Percentiles rank a stretch among this genome's conserved stretches.
Conservation (phyloP, 2,113 vertebrate species). For the Neoarius graeffei region DNA sequence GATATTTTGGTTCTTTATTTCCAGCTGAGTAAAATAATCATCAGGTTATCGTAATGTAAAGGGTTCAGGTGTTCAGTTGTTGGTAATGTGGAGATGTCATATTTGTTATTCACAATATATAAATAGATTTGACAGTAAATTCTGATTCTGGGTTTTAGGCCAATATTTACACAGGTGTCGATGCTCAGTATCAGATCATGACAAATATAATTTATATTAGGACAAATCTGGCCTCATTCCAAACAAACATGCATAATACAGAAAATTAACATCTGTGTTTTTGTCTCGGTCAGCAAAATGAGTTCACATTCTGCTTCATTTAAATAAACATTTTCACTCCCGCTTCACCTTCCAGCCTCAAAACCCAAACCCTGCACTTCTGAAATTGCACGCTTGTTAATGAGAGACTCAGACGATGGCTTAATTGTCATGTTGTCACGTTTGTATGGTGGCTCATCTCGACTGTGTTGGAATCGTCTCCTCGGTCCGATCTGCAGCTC, state of each 20-base stretch:
- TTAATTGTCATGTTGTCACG: constrained; percentile 41
- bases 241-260: constrained; percentile 14
- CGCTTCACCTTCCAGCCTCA: not conserved
- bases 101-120: not conserved
- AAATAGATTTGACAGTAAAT: not conserved
- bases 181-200: not conserved
- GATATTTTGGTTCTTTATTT: not conserved
- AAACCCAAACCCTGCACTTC: not conserved
- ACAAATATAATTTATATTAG: not conserved
- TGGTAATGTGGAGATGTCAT: not conserved
- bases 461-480: not conserved
- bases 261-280: constrained; percentile 10
- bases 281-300: not conserved
- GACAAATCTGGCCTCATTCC: not conserved
- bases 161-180: not conserved
- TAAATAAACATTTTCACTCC: not conserved
- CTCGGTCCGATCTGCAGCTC: constrained; percentile 28
- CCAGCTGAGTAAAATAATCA: not conserved
- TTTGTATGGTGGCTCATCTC: constrained; percentile 29
- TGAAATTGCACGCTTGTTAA: not conserved
- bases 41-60: not conserved
- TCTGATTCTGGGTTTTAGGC: not conserved
- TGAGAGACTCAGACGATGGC: constrained; percentile 18
- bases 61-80: not conserved
- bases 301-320: not conserved